Evolutionary conservation across 2,113 vertebrate genomes (phyloP).

Genomic region (Ariopsis seemanni): DNA sequence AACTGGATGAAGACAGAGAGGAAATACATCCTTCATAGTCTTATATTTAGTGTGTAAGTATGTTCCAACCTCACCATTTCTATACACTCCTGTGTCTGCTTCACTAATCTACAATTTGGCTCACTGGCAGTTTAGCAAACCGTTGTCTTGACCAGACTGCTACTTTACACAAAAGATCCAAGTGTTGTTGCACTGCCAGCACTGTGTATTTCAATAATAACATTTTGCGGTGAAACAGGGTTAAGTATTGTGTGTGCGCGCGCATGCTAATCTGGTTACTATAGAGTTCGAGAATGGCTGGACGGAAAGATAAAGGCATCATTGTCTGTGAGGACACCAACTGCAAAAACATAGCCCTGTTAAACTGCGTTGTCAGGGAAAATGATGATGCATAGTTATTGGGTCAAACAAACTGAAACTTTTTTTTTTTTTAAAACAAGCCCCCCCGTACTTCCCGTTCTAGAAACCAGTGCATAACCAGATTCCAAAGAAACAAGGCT

Average conservation of each 20-base stretch:
- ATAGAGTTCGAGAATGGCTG: not conserved
- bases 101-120: constrained; percentile 42
- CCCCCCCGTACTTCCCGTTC: not conserved
- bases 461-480: not conserved
- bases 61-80: constrained; percentile 2
- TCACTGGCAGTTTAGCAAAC: constrained; percentile 57
- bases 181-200: constrained; percentile 38
- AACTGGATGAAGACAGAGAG: constrained; percentile 67
- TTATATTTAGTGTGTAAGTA: not conserved
- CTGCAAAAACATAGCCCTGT: not conserved
- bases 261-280: constrained; percentile 53
- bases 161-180: constrained; percentile 46
- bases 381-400: not conserved
- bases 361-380: not conserved
- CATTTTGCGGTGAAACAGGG: constrained; percentile 50
- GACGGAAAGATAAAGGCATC: not conserved
- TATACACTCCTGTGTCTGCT: constrained; percentile 25
- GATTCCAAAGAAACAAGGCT: not conserved
- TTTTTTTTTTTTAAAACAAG: not conserved
- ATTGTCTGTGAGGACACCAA: constrained; percentile 4
- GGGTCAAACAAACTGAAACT: not conserved
- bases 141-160: constrained; percentile 48
- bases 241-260: constrained; percentile 39
- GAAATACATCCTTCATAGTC: not conserved
- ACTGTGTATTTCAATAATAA: constrained; percentile 48